Evolutionary conservation across 2,797 vertebrate species (phyloP).

Genomic region (Chelonia mydas): DNA sequence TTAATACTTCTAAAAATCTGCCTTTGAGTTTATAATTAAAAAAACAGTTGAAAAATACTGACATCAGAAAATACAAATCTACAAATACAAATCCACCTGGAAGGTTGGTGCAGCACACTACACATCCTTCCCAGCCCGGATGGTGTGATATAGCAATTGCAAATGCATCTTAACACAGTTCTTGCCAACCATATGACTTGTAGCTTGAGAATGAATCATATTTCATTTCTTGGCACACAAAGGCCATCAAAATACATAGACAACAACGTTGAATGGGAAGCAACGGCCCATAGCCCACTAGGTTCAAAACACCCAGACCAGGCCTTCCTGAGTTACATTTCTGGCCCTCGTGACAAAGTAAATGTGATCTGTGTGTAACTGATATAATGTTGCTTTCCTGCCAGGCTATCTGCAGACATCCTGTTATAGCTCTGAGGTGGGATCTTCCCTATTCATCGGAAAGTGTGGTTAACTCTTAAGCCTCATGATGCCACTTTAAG

Average conservation of each 20-base stretch:
- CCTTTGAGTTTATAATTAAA: background rate
- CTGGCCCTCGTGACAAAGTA: background rate
- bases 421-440: rapidly evolving
- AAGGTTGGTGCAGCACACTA: background rate
- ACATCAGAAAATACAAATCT: background rate
- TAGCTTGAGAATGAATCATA: background rate
- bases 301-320: background rate
- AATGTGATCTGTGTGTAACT: background rate
- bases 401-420: background rate
- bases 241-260: rapidly evolving
- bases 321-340: background rate
- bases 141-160: background rate
- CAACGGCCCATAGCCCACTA: rapidly evolving
- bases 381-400: background rate
- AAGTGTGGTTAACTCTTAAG: too few species aligned
- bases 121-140: background rate
- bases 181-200: background rate
- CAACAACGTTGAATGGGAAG: background rate
- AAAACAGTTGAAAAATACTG: background rate
- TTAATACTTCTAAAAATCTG: background rate
- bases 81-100: background rate
- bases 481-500: background rate
- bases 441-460: rapidly evolving
- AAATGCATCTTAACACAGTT: background rate
- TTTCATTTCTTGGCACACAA: background rate